Evolutionary conservation across 2,888 invertebrate genomes (phyloP), one percentile per base, ranked within the genome.

Genomic region (Napeogenes sylphis): DNA sequence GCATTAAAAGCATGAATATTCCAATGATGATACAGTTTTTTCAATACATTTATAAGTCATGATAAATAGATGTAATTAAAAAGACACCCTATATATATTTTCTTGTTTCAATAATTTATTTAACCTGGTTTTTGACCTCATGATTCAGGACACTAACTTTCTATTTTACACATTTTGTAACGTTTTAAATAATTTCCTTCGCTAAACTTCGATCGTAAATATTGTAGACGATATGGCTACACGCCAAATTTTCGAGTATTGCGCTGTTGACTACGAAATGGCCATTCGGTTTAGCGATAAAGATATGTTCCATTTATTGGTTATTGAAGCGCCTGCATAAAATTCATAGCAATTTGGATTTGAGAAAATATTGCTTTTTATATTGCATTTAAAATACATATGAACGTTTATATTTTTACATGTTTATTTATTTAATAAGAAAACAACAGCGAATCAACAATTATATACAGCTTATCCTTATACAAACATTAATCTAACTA

Each of bases 141-240:
- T 66, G 58, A 65, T 42, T 63, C 61, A 59, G 58, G n/a, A 47
- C 54, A 57, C 58, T 65, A 60, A 58, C 55, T 65, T 66, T 67
- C 62, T 59, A 65, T 68, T 67, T 69, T 53, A 62, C 59, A 42
- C 57, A 58, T 69, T 65, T 67, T 65, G 62, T 64, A 67, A 70
- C 59, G 56, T 66, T 64, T 65, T 62, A 61, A 58, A 33, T 59
- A 67, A 65, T 65, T 57, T 63, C 55, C 57, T 45, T 55, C 61
- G 46, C 59, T 56, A 60, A 64, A 64, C 57, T 55, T 45, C 51
- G 51, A 56, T 65, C 66, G 54, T 69, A 68, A 68, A 66, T 59
- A 61, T 64, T 55, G 57, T 54, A 53, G 30, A 38, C 54, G 45
- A 62, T 53, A 55, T 68, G 69, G 69, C 66, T 38, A 42, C 10